Evolutionary conservation across 2,113 vertebrate species (phyloP).

Genomic region (Alethe castanea): DNA sequence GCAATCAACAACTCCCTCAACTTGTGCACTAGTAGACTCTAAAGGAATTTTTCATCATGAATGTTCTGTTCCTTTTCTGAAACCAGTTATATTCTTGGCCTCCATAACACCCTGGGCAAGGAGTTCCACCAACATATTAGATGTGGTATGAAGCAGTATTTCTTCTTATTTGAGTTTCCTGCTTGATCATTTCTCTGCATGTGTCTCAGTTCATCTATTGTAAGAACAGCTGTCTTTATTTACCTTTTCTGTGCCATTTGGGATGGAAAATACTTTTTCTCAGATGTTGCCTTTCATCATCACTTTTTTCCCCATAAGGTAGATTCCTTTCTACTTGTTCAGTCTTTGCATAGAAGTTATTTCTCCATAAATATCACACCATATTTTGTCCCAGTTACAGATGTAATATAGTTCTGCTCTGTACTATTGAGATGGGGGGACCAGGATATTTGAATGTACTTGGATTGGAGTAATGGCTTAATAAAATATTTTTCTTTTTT

Average conservation of each 20-base stretch:
- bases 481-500: background rate
- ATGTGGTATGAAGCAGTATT: slow-evolving; percentile 41
- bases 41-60: slow-evolving; percentile 2
- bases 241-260: slow-evolving; percentile 23
- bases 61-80: slow-evolving; percentile 8
- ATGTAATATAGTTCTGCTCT: background rate
- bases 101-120: background rate
- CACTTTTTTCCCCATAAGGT: background rate
- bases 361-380: background rate
- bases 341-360: background rate
- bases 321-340: slow-evolving; percentile 11
- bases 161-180: slow-evolving; percentile 15
- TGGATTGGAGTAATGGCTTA: background rate
- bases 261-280: slow-evolving; percentile 31
- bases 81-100: slow-evolving; percentile 18
- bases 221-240: slow-evolving; percentile 58
- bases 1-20: background rate
- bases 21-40: background rate
- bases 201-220: background rate
- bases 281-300: slow-evolving; percentile 47
- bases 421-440: background rate
- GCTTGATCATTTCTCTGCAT: slow-evolving; percentile 20
- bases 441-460: background rate
- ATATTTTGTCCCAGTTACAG: background rate
- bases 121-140: slow-evolving; percentile 27